Evolutionary conservation across 1,140 invertebrate species (phyloP), one percentile per base, ranked within the genome.

Genomic region (Pachypeltis micranthus): DNA sequence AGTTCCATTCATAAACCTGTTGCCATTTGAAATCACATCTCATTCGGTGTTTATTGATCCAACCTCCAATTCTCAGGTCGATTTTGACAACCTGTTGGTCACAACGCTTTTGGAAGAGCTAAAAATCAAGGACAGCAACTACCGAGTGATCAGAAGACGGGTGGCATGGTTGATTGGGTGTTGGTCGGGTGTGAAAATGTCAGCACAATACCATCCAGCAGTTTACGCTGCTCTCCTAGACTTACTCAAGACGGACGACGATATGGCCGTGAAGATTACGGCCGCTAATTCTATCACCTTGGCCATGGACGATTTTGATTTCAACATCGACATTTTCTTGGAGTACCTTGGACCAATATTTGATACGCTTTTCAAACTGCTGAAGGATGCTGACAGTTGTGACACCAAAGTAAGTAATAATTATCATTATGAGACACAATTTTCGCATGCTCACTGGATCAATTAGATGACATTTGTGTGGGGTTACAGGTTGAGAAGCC

Each of bases 81-180:
- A 95, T 74, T 96, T 96, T 77, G 91, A 96, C 74, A 80, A 87
- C 62, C 96, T 93, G 93, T 91, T 96, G 69, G 83, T 82, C n/a
- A 85, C 83, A 28, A 85, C 87, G 58, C 74, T 97, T 62, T 81
- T 87, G 51, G 79, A 84, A 68, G 93, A 98, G 76, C 72, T 96
- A 31, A 84, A 86, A 72, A 80, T 90, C 7, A 85, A 85, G 72
- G 84, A 87, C 67, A 82, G 84, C 65, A 92, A 93, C 73, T 95
- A 92, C 69, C 82, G 87, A 72, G 89, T 98, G 47, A 85, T 98
- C 27, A 80, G 92, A 64, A 80, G 92, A 68, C 78, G 93, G 66
- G 86, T 96, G 25, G 88, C 91, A 61, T 93, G 90, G 83, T 76
- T 98, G 26, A 86, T 95, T 70, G 84, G 86, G 3, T 80, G 85